Percentiles rank a stretch among this genome's conserved stretches.
These are phyloP conservation scores for Seriola aureovittata DNA, from an alignment of 2,113 vertebrate species.

Conservation along the genomic window DNA sequence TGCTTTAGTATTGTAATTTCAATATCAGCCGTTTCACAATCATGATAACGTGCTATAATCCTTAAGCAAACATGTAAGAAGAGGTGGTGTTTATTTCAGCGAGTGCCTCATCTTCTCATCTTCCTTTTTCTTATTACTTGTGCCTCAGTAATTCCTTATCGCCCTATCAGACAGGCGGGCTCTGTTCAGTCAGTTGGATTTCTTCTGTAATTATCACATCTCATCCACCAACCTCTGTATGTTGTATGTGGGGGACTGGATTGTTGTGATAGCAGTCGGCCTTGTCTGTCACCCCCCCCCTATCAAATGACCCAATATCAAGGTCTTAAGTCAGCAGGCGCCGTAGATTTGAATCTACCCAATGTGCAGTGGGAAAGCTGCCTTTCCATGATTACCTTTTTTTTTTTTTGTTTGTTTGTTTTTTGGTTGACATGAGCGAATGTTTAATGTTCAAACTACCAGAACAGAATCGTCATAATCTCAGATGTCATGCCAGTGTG, in stretches of 20 bases:
- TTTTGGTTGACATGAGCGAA: neutral
- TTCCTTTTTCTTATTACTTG: constrained; percentile 30
- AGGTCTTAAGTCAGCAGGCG: neutral
- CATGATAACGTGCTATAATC: constrained; percentile 30
- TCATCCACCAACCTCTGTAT: constrained; percentile 8
- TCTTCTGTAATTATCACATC: constrained; percentile 27
- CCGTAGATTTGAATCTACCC: constrained; percentile 5
- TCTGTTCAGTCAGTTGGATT: constrained; percentile 13
- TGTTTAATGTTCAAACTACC: constrained; percentile 28
- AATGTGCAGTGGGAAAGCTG: neutral
- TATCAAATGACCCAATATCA: constrained; percentile 15
- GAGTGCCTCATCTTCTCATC: constrained; percentile 25
- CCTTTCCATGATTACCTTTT: neutral
- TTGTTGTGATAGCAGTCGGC: constrained; percentile 25
- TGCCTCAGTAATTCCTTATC: constrained; percentile 46
- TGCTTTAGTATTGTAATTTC: constrained; percentile 34
- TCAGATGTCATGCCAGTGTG: constrained; percentile 47
- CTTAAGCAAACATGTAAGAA: constrained; percentile 29
- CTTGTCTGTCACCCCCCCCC: neutral
- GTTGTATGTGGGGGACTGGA: neutral
- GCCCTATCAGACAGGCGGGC: constrained; percentile 19
- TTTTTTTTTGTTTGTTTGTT: neutral
- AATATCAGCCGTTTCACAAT: constrained; percentile 51
- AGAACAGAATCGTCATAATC: constrained; percentile 18
- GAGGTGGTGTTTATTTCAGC: constrained; percentile 38